Evolutionary conservation across 2,797 vertebrate genomes (phyloP).

Genomic region (Miichthys miiuy): DNA sequence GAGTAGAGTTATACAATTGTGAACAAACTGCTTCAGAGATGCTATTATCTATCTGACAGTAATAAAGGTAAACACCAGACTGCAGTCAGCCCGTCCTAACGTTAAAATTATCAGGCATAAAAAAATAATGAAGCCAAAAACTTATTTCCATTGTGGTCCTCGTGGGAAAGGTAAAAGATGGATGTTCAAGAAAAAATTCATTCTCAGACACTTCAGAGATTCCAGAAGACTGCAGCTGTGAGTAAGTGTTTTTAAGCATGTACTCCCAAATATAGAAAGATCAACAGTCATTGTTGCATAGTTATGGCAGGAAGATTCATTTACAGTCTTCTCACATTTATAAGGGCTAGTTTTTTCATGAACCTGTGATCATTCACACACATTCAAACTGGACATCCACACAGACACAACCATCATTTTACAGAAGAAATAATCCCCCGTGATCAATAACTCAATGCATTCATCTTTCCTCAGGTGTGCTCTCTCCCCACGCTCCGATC

Average conservation of each 20-base stretch:
- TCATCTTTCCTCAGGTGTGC: not conserved
- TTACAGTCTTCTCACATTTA: slow-evolving; percentile 1
- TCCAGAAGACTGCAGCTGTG: not conserved
- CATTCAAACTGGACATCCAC: not conserved
- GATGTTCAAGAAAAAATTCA: not conserved
- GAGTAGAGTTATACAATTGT: too few relatives aligned
- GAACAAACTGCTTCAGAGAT: too few relatives aligned
- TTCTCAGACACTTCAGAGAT: not conserved
- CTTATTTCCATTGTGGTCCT: not conserved
- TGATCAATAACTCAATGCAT: slow-evolving; percentile 6
- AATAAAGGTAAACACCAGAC: too few relatives aligned
- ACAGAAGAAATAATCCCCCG: not conserved
- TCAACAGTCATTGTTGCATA: not conserved
- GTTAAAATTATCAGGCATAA: too few relatives aligned
- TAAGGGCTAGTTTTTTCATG: slow-evolving; percentile 8
- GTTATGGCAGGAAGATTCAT: not conserved
- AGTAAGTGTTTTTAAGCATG: not conserved
- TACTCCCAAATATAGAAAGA: not conserved
- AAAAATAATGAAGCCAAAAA: too few relatives aligned
- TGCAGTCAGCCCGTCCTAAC: too few relatives aligned
- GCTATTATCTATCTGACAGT: too few relatives aligned
- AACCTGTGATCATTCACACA: not conserved
- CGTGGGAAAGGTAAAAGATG: not conserved
- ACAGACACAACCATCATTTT: slow-evolving; percentile 8
- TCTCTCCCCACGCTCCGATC: not conserved